Evolutionary conservation across 1,140 invertebrate species (phyloP).

Genomic region (Drosophila kanapiae): DNA sequence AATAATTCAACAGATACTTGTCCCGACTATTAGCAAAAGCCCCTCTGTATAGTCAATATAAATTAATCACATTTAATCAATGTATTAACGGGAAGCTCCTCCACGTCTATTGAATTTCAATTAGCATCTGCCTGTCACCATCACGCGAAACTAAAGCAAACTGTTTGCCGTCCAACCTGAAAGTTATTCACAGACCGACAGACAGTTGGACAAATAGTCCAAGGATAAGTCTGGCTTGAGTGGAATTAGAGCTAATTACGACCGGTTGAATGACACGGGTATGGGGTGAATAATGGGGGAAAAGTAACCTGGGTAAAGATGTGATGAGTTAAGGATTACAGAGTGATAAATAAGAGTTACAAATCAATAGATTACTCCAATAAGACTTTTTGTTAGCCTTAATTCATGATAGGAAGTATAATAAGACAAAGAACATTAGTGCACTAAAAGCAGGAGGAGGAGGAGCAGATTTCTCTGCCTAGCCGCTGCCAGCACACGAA

Average conservation of each 20-base stretch:
- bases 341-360: conserved; percentile 2
- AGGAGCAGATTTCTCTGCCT: neutral
- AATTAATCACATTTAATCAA: conserved; percentile 41
- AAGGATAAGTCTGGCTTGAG: conserved; percentile 13
- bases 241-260: conserved; percentile 1
- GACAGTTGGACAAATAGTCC: conserved; percentile 53
- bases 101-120: conserved; percentile 32
- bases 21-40: neutral
- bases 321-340: conserved; percentile 6
- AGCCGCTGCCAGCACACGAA: too few relatives aligned
- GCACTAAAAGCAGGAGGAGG: too few relatives aligned
- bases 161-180: conserved; percentile 11
- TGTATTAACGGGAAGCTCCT: conserved; percentile 31
- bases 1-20: conserved; percentile 19
- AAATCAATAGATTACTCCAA: neutral
- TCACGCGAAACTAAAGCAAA: conserved; percentile 24
- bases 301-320: neutral
- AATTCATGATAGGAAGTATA: neutral
- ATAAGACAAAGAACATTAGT: neutral
- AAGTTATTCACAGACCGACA: conserved; percentile 14
- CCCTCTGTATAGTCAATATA: neutral
- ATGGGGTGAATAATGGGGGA: conserved; percentile 14
- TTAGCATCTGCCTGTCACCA: conserved; percentile 39
- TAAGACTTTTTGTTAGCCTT: neutral
- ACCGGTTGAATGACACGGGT: conserved; percentile 13